These are phyloP conservation scores for Teleiodes luculella DNA, from an alignment of 2,888 invertebrate species.

Conservation along the genomic window DNA sequence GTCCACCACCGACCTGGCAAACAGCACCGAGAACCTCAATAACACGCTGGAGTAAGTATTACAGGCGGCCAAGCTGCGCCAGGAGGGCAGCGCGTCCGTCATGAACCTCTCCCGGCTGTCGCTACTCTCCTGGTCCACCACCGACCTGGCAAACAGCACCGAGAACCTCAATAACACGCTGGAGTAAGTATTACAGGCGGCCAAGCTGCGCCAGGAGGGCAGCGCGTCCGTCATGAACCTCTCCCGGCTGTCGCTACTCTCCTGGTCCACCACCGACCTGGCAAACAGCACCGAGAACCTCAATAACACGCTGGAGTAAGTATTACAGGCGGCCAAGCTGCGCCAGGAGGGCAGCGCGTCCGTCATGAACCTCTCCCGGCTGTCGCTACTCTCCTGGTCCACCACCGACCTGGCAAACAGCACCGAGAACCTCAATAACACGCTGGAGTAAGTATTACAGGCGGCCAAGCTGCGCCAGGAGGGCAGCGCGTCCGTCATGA, in stretches of 20 bases:
- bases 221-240: constrained; percentile 85
- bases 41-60: constrained; percentile 57
- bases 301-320: constrained; percentile 63
- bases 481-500: constrained; percentile 83
- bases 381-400: constrained; percentile 90
- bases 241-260: constrained; percentile 88
- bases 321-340: constrained; percentile 23
- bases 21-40: constrained; percentile 82
- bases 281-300: constrained; percentile 85
- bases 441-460: neutral
- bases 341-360: constrained; percentile 85
- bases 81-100: constrained; percentile 83
- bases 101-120: constrained; percentile 89
- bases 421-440: neutral
- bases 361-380: constrained; percentile 86
- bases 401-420: constrained; percentile 88
- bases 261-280: constrained; percentile 90
- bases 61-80: constrained; percentile 83
- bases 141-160: constrained; percentile 86
- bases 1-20: constrained; percentile 89
- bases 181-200: constrained; percentile 60
- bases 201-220: constrained; percentile 87
- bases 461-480: no score
- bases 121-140: constrained; percentile 88
- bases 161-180: constrained; percentile 80